phyloP scores from a whole-genome alignment of 2,797 vertebrate species.

The Typhlichthys eigenmanni region DNA sequence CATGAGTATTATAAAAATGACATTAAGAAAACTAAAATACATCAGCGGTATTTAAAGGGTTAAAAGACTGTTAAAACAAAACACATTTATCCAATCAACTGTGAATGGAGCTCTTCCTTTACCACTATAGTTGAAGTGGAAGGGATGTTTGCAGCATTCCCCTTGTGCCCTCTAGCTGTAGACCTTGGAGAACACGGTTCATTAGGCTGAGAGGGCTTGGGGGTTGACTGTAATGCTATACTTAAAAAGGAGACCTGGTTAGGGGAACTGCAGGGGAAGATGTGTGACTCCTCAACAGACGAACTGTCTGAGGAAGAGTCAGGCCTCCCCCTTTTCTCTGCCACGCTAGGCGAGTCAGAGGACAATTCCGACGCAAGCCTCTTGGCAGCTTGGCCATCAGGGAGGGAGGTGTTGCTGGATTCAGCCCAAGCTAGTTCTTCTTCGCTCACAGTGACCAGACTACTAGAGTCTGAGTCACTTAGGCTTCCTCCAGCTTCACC shows the following conservation, averaged over 20 bases:
- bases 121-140: background rate
- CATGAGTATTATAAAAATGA: constrained; percentile 4
- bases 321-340: background rate
- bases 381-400: background rate
- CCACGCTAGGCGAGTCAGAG: background rate
- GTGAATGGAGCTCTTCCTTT: background rate
- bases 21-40: background rate
- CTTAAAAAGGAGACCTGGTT: background rate
- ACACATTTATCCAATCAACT: background rate
- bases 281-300: background rate
- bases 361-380: background rate
- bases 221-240: background rate
- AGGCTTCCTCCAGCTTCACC: too few relatives aligned
- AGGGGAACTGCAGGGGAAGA: background rate
- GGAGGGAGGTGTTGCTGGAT: too few relatives aligned
- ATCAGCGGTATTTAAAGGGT: too few relatives aligned
- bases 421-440: too few relatives aligned
- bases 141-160: background rate
- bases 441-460: too few relatives aligned
- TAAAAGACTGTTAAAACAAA: background rate
- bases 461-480: too few relatives aligned
- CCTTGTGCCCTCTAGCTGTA: background rate
- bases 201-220: background rate
- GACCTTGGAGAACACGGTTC: too few relatives aligned
- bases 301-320: background rate